phyloP scores from a whole-genome alignment of 2,797 vertebrate genomes.

The Moxostoma hubbsi region DNA sequence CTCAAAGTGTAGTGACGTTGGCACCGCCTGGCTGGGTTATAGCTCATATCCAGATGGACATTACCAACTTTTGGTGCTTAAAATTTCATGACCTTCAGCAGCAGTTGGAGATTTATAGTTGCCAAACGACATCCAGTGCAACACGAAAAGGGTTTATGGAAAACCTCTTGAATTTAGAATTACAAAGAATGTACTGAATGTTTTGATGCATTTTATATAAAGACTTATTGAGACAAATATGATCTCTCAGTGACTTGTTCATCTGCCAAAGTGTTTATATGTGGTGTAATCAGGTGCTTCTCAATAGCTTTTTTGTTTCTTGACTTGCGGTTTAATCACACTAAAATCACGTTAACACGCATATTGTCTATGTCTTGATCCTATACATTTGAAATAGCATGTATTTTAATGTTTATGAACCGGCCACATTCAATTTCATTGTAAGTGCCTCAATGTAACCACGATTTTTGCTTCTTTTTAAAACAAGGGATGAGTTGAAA shows the following conservation, averaged over 20 bases:
- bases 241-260: conserved; percentile 11
- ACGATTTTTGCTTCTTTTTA: too few species aligned
- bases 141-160: conserved; percentile 1
- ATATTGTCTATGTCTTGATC: too few species aligned
- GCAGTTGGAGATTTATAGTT: not conserved
- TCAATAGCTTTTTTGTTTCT: too few species aligned
- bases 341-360: too few species aligned
- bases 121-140: not conserved
- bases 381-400: too few species aligned
- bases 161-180: conserved; percentile 22
- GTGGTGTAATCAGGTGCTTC: too few species aligned
- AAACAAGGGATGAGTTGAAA: too few species aligned
- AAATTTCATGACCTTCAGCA: conserved; percentile 39
- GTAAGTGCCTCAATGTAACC: too few species aligned
- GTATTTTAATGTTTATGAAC: too few species aligned
- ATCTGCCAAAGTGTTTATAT: not conserved
- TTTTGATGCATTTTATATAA: not conserved
- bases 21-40: conserved; percentile 33
- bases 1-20: conserved; percentile 42
- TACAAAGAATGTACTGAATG: not conserved
- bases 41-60: conserved; percentile 42
- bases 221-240: not conserved
- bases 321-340: too few species aligned
- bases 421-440: too few species aligned
- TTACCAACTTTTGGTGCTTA: conserved; percentile 29